Percentiles rank a stretch among this genome's conserved stretches.
Evolutionary conservation across 2,113 vertebrate genomes (phyloP).

Genomic region (Rynchops niger): DNA sequence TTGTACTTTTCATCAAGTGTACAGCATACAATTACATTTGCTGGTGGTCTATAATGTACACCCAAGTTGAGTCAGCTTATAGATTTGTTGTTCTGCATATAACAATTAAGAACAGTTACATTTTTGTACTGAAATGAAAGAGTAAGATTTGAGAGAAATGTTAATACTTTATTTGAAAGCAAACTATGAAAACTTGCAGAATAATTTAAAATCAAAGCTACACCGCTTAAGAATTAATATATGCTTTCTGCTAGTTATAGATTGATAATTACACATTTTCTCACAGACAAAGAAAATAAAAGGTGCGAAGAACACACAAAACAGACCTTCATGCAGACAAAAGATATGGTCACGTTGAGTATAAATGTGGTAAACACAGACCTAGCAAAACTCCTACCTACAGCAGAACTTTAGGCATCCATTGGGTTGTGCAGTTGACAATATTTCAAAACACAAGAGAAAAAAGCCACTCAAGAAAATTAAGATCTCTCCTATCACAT

Average conservation of each 20-base stretch:
- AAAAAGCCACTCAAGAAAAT: neutral
- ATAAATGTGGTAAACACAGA: neutral
- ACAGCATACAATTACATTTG: conserved; percentile 62
- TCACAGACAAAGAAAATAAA: neutral
- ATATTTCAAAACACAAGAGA: neutral
- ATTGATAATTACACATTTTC: neutral
- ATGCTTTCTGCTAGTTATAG: neutral
- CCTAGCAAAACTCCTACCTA: neutral
- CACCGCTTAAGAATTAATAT: neutral
- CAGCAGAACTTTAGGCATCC: neutral
- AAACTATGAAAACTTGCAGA: neutral
- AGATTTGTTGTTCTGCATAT: neutral
- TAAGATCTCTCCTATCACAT: neutral
- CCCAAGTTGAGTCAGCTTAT: neutral
- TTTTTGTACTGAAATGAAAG: neutral
- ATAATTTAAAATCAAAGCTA: neutral
- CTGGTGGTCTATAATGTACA: conserved; percentile 71
- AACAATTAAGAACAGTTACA: neutral
- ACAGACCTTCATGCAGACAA: neutral
- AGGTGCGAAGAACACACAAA: neutral
- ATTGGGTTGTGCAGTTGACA: neutral
- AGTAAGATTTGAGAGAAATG: neutral
- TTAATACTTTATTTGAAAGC: neutral
- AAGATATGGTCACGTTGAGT: neutral
- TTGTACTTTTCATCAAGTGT: conserved; percentile 57